A percentile compares a stretch with the other conserved stretches of the same genome.
These are phyloP conservation scores for Cryptoprocta ferox DNA, from an alignment of 2,797 vertebrate genomes.

Conservation along the genomic window DNA sequence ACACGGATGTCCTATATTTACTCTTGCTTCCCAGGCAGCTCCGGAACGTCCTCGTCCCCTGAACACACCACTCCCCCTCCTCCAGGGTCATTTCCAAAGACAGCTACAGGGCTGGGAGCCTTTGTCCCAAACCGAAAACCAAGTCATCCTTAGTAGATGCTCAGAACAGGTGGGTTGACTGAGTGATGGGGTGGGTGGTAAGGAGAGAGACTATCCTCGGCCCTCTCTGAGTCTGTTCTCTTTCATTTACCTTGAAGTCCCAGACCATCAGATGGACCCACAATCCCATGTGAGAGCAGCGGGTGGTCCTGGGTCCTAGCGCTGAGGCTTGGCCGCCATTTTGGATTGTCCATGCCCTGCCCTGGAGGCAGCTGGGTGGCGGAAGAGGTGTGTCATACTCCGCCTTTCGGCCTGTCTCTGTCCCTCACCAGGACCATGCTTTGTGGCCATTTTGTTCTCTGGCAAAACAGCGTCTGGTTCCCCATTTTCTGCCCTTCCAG, in stretches of 20 bases:
- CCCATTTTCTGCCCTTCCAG: neutral
- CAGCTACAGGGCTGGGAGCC: neutral
- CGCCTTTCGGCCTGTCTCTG: neutral
- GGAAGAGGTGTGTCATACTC: neutral
- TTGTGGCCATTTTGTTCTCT: neutral
- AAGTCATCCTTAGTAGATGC: neutral
- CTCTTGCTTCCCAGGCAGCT: neutral
- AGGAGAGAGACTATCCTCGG: neutral
- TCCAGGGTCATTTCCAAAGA: neutral
- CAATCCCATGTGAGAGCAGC: neutral
- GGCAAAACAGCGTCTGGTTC: neutral
- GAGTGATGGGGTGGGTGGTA: neutral
- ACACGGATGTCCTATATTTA: neutral
- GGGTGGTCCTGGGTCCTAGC: rapidly evolving
- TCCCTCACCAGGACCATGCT: neutral
- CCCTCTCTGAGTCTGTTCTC: neutral
- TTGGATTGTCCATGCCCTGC: neutral
- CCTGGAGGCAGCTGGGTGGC: rapidly evolving
- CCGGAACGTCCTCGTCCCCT: neutral
- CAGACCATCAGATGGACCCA: neutral
- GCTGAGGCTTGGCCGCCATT: rapidly evolving
- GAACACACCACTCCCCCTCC: neutral
- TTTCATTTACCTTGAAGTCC: neutral
- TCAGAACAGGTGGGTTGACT: neutral
- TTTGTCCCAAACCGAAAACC: neutral